These are phyloP conservation scores for Brachyptera risi DNA, from an alignment of 2,888 invertebrate species.

Conservation along the genomic window DNA sequence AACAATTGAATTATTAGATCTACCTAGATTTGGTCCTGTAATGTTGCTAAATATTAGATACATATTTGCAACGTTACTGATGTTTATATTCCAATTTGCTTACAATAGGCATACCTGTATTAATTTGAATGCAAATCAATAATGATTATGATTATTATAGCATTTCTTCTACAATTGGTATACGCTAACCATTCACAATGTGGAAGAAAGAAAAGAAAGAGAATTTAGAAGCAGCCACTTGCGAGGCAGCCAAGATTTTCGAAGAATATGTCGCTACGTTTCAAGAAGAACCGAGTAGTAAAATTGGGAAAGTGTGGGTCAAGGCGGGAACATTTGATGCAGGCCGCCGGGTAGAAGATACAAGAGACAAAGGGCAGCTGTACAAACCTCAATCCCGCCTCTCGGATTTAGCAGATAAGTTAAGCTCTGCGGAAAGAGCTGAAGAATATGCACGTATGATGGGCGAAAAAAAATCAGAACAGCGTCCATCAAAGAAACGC, in stretches of 20 bases:
- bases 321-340: constrained; percentile 97
- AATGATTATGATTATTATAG: constrained; percentile 18
- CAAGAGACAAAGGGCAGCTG: constrained; percentile 81
- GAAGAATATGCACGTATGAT: constrained; percentile 64
- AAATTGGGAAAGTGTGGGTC: constrained; percentile 89
- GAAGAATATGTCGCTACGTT: constrained; percentile 97
- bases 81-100: no score
- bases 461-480: constrained; percentile 62
- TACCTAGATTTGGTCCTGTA: no score
- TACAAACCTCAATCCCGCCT: constrained; percentile 87
- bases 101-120: no score
- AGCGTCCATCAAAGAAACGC: constrained; percentile 45
- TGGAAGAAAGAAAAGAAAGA: constrained; percentile 62
- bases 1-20: no score
- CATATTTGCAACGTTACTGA: no score
- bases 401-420: constrained; percentile 55
- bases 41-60: no score
- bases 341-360: constrained; percentile 86
- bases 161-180: not conserved
- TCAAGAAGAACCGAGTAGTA: constrained; percentile 76
- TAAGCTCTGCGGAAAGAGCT: constrained; percentile 59
- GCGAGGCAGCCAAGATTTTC: constrained; percentile 92
- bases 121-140: not conserved
- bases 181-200: constrained; percentile 17
- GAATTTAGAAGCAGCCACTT: constrained; percentile 85